These are phyloP conservation scores for Neoarius graeffei DNA, from an alignment of 2,113 vertebrate species.

Conservation along the genomic window DNA sequence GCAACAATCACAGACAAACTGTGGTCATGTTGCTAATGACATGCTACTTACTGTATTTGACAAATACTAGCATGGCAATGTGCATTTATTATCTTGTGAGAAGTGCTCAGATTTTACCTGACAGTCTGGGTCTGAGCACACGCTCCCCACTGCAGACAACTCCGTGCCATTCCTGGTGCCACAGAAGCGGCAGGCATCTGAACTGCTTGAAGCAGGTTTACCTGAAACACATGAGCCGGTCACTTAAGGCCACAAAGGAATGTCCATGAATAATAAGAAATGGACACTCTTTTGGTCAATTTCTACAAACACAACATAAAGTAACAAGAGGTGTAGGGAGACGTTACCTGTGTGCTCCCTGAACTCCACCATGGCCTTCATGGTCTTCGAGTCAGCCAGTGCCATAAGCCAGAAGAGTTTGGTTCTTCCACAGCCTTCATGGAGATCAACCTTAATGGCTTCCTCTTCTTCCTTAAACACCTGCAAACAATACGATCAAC, in stretches of 20 bases:
- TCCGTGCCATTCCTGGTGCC: constrained; percentile 94
- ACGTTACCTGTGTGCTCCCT: constrained; percentile 94
- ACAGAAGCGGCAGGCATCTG: constrained; percentile 95
- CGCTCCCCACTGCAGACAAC: constrained; percentile 93
- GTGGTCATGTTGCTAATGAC: neutral
- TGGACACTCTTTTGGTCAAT: neutral
- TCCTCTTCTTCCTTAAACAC: constrained; percentile 99
- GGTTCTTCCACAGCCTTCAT: constrained; percentile 96
- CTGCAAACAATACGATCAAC: constrained; percentile 66
- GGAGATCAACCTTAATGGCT: constrained; percentile 98
- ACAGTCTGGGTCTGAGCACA: constrained; percentile 94
- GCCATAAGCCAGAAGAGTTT: constrained; percentile 99
- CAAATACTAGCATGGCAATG: neutral
- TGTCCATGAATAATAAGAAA: neutral
- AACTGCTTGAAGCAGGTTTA: constrained; percentile 94
- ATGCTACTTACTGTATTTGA: neutral
- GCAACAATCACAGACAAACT: neutral
- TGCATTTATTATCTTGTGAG: neutral
- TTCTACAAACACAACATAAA: neutral
- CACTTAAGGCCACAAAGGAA: neutral
- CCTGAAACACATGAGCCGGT: constrained; percentile 69
- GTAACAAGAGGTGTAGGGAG: neutral
- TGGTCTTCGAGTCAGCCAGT: constrained; percentile 96
- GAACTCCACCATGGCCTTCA: constrained; percentile 99
- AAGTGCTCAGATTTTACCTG: constrained; percentile 75